Evolutionary conservation across 1,140 invertebrate species (phyloP), one percentile per base, ranked within the genome.

Genomic region (Drosophila bifasciata): DNA sequence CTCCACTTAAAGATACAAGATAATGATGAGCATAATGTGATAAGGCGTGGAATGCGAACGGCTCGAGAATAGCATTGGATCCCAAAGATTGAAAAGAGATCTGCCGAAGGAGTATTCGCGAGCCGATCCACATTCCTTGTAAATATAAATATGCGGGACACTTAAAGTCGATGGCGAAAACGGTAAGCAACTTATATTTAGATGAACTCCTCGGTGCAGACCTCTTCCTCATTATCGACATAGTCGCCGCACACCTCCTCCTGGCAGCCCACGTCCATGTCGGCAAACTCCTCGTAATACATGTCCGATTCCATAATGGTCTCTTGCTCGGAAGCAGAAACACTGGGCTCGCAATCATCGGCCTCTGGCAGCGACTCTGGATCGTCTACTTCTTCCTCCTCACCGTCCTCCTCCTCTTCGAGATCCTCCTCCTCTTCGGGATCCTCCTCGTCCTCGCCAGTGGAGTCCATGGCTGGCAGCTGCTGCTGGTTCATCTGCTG

Each of bases 261-360:
- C 51, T 89, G 79, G 51, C 76, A 89, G 44, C 79, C 81, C 32
- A 89, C 79, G 39, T 89, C 84, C 84, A 89, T 89, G 57, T 89
- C 84, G 19, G 61, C 76, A 40, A 86, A 81, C 25, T 88, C 83
- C 21, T 64, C 70, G 44, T 86, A 79, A 36, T 74, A 80, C 67
- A 85, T 77, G 44, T 86, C 79, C 11, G 55, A 50, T 43, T 79
- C 69, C 39, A 71, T 60, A 9, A 78, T 51, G 6, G 80, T 44
- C 13, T 49, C 53, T 7, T 71, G 56, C 19, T 76, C 64, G 48
- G 63, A 8, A 43, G 49, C 4, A 56, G 50, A 32, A 68, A 56
- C 9, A 64, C 49, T 6, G 55, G 51, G 6, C 17, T 5, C 8
- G 40, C 23, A 17, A 19, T 15, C 0, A 60, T 55, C 7, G 44